Conservation (phyloP, 92 coral and sea anemone species). For the Micromussa lordhowensis region DNA sequence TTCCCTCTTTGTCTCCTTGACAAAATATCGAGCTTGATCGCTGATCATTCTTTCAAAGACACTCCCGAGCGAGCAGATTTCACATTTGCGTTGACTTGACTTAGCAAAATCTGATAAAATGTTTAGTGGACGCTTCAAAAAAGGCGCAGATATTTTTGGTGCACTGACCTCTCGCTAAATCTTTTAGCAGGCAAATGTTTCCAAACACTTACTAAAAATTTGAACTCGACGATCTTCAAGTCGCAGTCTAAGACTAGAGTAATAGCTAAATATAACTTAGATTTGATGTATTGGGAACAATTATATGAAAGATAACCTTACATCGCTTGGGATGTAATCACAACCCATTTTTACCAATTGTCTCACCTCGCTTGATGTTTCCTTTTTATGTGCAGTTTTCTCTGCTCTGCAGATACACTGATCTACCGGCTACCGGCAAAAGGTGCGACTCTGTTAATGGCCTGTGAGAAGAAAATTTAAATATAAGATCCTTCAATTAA, state of each 20-base stretch:
- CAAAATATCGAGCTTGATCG: neutral
- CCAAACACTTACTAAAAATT: neutral
- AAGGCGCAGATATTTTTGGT: neutral
- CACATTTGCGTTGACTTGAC: too few species aligned
- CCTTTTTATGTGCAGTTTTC: neutral
- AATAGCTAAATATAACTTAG: neutral
- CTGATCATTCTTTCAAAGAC: too few species aligned
- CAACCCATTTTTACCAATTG: neutral
- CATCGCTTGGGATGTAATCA: neutral
- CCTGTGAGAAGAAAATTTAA: neutral
- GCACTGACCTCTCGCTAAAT: neutral
- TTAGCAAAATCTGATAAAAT: too few species aligned
- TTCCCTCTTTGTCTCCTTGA: neutral
- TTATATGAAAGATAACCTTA: neutral
- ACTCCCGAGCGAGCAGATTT: too few species aligned
- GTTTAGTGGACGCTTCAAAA: too few species aligned
- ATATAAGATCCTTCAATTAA: neutral
- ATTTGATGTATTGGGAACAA: neutral
- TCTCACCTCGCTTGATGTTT: neutral
- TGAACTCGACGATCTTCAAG: neutral
- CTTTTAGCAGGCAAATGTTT: neutral
- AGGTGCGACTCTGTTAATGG: neutral
- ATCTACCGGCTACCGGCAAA: neutral
- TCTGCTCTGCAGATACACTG: neutral
- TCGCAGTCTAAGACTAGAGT: neutral